These are phyloP conservation scores for Bubo bubo DNA, from an alignment of 2,113 vertebrate species.

Conservation along the genomic window DNA sequence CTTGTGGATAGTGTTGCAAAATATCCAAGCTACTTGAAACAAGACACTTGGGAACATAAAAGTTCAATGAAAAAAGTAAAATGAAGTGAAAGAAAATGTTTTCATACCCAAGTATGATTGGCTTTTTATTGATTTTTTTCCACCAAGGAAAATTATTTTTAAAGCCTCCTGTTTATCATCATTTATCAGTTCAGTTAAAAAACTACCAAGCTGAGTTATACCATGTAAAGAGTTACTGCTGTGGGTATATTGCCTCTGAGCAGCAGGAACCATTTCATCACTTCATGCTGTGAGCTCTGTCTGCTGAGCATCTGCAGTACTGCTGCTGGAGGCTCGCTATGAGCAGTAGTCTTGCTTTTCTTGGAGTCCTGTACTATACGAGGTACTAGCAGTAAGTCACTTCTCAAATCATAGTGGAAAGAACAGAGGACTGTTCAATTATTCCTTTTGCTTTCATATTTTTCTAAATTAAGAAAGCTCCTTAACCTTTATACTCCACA, in stretches of 20 bases:
- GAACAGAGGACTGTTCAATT: background rate
- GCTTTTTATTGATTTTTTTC: background rate
- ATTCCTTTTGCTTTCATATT: background rate
- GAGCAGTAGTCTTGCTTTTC: background rate
- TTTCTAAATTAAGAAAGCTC: background rate
- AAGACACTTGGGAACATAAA: conserved; percentile 20
- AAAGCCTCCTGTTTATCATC: background rate
- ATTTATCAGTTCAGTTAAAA: background rate
- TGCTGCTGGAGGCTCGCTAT: background rate
- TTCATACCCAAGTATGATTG: background rate
- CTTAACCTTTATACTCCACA: background rate
- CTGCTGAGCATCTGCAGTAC: background rate
- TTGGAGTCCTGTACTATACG: background rate
- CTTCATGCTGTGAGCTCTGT: background rate
- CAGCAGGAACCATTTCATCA: background rate
- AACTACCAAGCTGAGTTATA: background rate
- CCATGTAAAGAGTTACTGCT: background rate
- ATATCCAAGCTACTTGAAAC: conserved; percentile 22
- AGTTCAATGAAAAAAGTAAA: background rate
- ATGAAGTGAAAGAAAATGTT: conserved; percentile 9
- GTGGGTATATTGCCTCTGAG: background rate
- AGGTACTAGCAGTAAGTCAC: background rate
- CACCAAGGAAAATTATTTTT: conserved; percentile 1
- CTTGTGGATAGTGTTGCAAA: conserved; percentile 19
- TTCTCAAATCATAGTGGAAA: background rate